Base-by-base conservation (phyloP, 2,888 invertebrate genomes). In the Acanthococcus lagerstroemiae region DNA sequence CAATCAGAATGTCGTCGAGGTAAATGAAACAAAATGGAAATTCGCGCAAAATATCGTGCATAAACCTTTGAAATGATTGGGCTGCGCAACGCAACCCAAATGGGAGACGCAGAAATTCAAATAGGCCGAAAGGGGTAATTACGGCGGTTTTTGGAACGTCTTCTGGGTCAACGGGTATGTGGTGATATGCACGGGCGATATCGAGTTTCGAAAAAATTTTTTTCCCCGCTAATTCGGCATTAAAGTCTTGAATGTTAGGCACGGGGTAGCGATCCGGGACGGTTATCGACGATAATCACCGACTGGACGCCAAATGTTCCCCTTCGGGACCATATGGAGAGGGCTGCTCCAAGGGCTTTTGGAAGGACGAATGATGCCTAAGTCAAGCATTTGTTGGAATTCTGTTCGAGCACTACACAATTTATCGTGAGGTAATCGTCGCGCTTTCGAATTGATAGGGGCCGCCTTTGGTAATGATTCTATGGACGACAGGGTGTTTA, bases 161-260 rank as follows among this genome's bases (percentile, higher is more conserved):
- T 9, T 70, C 67, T 37, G 61, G 45, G 12, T 70, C 58, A 46
- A 75, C 65, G 15, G 71, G 70, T 7, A 74, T 71, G 67, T 75
- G 74, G 55, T 73, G 72, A 56, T 73, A 75, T 0, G 74, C 74
- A 30, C 72, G 37, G 68, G 73, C 72, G 5, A 74, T 6, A 15
- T 30, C 37, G 60, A 63, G n/a, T 75, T 74, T 4, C 4, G 67
- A 58, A 37, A 70, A 70, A 15, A 70, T 55, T 0, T 48, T 60
- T 9, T 52, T 67, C 1, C 70, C 69, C 12, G 58, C 44, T 2
- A 58, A n/a, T 15, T 58, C 1, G 1, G 48, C 12, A 2, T 26
- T 50, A n/a, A 71, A 71, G 5, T 61, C 61, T 3, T 61, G 61
- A 1, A 52, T 27, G 1, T 61, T 19, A 0, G 52, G 52, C 3